phyloP scores from a whole-genome alignment of 2,888 invertebrate genomes.

The Pyralis farinalis region DNA sequence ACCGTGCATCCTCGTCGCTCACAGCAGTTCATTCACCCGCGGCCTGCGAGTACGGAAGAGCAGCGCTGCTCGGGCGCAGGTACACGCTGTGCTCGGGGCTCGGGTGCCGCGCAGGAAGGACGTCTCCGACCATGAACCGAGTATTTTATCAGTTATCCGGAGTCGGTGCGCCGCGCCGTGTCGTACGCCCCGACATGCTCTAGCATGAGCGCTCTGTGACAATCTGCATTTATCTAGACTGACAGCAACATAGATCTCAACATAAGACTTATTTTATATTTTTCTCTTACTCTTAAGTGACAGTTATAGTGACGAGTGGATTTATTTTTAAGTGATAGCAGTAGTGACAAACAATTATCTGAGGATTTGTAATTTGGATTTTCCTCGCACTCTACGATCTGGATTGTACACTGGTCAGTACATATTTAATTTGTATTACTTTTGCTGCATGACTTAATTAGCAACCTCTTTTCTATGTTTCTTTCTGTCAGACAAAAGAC shows the following conservation, averaged over 20 bases:
- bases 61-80: constrained; percentile 59
- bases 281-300: constrained; percentile 63
- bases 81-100: constrained; percentile 49
- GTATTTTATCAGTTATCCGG: constrained; percentile 76
- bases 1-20: constrained; percentile 50
- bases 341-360: constrained; percentile 17
- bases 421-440: constrained; percentile 13
- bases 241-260: constrained; percentile 79
- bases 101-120: constrained; percentile 56
- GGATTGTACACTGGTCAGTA: constrained; percentile 61
- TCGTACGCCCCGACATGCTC: constrained; percentile 55
- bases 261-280: constrained; percentile 71
- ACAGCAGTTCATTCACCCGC: constrained; percentile 74
- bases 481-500: constrained; percentile 57
- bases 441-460: constrained; percentile 7
- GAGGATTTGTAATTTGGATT: constrained; percentile 42
- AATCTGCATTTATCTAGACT: constrained; percentile 70
- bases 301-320: constrained; percentile 65
- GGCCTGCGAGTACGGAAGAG: constrained; percentile 62
- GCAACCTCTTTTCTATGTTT: constrained; percentile 12
- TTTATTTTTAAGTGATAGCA: constrained; percentile 65
- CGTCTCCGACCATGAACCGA: constrained; percentile 75
- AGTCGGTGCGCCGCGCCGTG: constrained; percentile 67
- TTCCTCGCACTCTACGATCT: constrained; percentile 33
- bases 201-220: constrained; percentile 53